phyloP scores from a whole-genome alignment of 2,113 vertebrate genomes.

The Albula goreensis region DNA sequence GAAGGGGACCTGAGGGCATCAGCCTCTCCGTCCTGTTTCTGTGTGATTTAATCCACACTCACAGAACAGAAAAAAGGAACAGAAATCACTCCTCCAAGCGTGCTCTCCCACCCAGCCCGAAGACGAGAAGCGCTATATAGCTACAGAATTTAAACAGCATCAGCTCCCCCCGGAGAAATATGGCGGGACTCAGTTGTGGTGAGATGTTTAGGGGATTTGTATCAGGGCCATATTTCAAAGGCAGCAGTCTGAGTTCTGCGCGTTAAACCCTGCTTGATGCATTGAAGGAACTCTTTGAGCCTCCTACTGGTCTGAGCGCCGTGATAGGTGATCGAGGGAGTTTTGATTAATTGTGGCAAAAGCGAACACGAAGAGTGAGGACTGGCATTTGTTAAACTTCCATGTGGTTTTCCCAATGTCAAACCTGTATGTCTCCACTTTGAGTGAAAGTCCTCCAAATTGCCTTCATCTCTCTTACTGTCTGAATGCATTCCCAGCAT shows the following conservation, averaged over 20 bases:
- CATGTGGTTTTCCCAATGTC: background rate
- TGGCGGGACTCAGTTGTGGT: slow-evolving; percentile 35
- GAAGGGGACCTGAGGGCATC: background rate
- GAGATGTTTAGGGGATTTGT: slow-evolving; percentile 61
- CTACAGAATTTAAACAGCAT: slow-evolving; percentile 60
- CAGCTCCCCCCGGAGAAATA: slow-evolving; percentile 68
- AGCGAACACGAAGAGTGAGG: slow-evolving; percentile 46
- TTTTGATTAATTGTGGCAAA: slow-evolving; percentile 60
- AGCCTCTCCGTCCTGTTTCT: background rate
- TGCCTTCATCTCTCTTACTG: slow-evolving; percentile 3
- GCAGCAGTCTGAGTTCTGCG: slow-evolving; percentile 53
- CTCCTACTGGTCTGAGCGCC: slow-evolving; percentile 64
- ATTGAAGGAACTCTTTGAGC: slow-evolving; percentile 55
- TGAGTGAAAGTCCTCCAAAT: slow-evolving; percentile 20
- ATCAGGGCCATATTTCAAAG: slow-evolving; percentile 68
- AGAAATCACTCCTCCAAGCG: background rate
- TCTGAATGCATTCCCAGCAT: slow-evolving; percentile 1
- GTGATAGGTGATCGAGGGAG: slow-evolving; percentile 67
- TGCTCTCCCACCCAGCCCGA: slow-evolving; percentile 27
- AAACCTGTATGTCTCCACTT: slow-evolving; percentile 19
- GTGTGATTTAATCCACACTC: background rate
- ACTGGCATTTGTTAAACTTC: slow-evolving; percentile 55
- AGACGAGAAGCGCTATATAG: slow-evolving; percentile 52
- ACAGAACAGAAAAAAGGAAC: background rate
- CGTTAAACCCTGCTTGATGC: slow-evolving; percentile 65